Conservation (phyloP, 2,113 vertebrate genomes). For the Carassius carassius region DNA sequence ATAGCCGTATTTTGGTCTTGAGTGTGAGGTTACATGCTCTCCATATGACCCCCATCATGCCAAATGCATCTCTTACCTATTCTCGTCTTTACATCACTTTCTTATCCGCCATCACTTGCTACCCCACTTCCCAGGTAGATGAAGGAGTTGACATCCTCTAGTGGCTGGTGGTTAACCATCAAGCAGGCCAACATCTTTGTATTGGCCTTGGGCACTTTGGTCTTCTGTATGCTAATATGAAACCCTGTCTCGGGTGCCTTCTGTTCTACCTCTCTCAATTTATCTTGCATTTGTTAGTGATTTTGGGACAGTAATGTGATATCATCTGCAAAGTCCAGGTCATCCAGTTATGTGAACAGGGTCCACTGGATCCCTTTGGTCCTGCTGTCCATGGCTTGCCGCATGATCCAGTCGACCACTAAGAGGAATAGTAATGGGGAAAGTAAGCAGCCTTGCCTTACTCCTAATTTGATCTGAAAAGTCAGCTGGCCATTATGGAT, state of each 20-base stretch:
- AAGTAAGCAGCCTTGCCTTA: background rate
- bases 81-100: background rate
- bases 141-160: background rate
- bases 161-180: constrained; percentile 1
- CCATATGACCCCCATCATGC: background rate
- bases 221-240: background rate
- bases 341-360: background rate
- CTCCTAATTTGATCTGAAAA: background rate
- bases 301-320: too few relatives aligned
- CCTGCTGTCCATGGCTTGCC: background rate
- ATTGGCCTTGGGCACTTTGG: background rate
- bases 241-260: background rate
- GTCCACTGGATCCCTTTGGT: background rate
- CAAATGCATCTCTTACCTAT: background rate
- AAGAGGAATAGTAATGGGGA: background rate
- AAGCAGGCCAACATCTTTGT: background rate
- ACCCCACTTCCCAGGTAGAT: background rate
- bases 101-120: background rate
- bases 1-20: background rate
- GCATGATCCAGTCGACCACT: background rate
- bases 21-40: background rate
- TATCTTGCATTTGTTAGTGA: too few relatives aligned
- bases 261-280: background rate
- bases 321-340: background rate
- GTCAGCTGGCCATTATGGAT: background rate